phyloP scores from a whole-genome alignment of 1,140 invertebrate genomes.

The Acromyrmex charruanus region DNA sequence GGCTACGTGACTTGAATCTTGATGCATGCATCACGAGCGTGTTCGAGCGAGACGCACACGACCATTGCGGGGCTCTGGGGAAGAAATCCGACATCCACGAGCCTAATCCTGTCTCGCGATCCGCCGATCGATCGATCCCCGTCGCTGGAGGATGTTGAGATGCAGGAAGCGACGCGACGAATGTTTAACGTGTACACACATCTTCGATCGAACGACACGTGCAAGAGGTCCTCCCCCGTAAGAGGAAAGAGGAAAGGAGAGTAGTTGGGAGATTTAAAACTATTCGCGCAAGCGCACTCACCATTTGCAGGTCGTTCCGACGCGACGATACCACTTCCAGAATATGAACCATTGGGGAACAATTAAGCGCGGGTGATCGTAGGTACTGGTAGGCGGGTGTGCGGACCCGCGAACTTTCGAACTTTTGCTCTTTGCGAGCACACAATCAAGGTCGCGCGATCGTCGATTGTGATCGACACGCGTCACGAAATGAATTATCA shows the following conservation, averaged over 20 bases:
- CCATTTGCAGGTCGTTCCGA: constrained; percentile 86
- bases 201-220: constrained; percentile 24
- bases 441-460: constrained; percentile 4
- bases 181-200: constrained; percentile 18
- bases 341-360: constrained; percentile 86
- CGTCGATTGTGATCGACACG: constrained; percentile 33
- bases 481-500: constrained; percentile 48
- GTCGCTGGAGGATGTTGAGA: neutral
- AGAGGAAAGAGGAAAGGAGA: neutral
- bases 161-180: neutral
- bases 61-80: neutral
- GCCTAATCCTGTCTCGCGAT: constrained; percentile 36
- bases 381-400: neutral
- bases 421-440: constrained; percentile 14
- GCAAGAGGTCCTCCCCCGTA: neutral
- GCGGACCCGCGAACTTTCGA: constrained; percentile 19
- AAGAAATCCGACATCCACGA: constrained; percentile 44
- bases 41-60: neutral
- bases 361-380: constrained; percentile 49
- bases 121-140: constrained; percentile 36
- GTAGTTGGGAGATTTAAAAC: constrained; percentile 47
- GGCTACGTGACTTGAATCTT: constrained; percentile 65
- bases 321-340: constrained; percentile 86
- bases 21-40: constrained; percentile 21
- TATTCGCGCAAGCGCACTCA: constrained; percentile 78